Percentiles rank a stretch among this genome's conserved stretches.
phyloP scores from a whole-genome alignment of 2,113 vertebrate species.

The Aplodontia rufa region DNA sequence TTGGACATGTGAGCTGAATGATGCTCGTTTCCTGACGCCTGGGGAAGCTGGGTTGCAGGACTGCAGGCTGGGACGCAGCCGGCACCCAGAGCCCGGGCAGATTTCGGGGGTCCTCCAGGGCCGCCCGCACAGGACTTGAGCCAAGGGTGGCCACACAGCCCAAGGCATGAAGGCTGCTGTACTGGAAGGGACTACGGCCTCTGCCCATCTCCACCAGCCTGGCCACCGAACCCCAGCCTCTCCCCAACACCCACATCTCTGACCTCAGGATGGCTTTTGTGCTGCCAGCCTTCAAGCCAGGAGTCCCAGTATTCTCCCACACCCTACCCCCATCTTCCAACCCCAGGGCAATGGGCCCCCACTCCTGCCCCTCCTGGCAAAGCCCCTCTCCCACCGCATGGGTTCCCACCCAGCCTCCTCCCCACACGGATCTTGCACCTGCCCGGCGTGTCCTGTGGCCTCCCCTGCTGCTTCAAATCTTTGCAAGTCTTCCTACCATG shows the following conservation, averaged over 20 bases:
- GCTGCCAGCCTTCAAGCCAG: not conserved
- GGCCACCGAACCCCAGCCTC: not conserved
- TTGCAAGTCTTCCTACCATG: not conserved
- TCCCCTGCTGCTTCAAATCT: not conserved
- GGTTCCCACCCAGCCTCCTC: not conserved
- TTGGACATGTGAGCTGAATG: conserved; percentile 75
- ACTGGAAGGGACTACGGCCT: not conserved
- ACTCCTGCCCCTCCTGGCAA: not conserved
- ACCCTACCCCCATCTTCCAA: not conserved
- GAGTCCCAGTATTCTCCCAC: not conserved
- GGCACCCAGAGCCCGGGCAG: not conserved
- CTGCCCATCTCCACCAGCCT: not conserved
- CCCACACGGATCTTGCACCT: not conserved
- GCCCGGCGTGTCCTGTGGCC: fast-evolving
- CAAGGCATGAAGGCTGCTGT: not conserved
- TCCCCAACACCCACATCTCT: fast-evolving
- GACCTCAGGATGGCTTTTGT: not conserved
- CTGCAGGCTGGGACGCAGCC: not conserved
- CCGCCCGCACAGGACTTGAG: not conserved
- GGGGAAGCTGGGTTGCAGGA: not conserved
- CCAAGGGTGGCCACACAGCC: not conserved
- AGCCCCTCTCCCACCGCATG: not conserved
- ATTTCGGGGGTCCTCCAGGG: not conserved
- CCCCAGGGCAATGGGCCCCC: not conserved
- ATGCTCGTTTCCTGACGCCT: not conserved